phyloP scores from a whole-genome alignment of 2,888 invertebrate genomes.

The Pyrrhosoma nymphula region DNA sequence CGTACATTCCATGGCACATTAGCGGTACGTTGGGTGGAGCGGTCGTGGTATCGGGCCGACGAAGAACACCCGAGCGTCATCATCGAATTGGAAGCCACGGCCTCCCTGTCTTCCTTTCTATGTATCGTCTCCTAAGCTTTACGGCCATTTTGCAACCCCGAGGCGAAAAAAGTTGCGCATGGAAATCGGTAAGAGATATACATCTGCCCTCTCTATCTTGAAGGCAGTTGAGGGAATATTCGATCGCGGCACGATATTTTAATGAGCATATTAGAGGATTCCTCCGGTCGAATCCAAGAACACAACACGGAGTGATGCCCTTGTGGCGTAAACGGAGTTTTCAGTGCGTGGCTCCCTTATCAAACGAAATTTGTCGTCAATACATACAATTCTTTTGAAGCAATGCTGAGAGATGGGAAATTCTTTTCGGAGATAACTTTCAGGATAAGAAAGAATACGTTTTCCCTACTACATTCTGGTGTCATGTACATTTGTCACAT shows the following conservation, averaged over 20 bases:
- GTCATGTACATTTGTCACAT: too few relatives aligned
- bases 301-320: too few relatives aligned
- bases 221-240: background rate
- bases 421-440: too few relatives aligned
- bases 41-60: background rate
- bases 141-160: background rate
- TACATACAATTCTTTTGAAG: too few relatives aligned
- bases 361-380: too few relatives aligned
- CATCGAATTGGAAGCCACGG: background rate
- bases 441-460: too few relatives aligned
- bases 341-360: too few relatives aligned
- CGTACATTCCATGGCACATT: background rate
- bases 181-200: background rate
- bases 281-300: background rate
- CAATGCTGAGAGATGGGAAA: too few relatives aligned
- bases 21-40: background rate
- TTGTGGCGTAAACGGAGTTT: too few relatives aligned
- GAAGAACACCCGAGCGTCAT: background rate
- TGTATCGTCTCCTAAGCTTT: background rate
- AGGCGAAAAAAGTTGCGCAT: background rate
- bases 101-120: background rate
- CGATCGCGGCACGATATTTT: background rate
- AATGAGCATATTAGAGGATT: background rate
- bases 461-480: too few relatives aligned
- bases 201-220: background rate